Evolutionary conservation across 2,113 vertebrate species (phyloP), one percentile per base, ranked within the genome.

Genomic region (Acinonyx jubatus): DNA sequence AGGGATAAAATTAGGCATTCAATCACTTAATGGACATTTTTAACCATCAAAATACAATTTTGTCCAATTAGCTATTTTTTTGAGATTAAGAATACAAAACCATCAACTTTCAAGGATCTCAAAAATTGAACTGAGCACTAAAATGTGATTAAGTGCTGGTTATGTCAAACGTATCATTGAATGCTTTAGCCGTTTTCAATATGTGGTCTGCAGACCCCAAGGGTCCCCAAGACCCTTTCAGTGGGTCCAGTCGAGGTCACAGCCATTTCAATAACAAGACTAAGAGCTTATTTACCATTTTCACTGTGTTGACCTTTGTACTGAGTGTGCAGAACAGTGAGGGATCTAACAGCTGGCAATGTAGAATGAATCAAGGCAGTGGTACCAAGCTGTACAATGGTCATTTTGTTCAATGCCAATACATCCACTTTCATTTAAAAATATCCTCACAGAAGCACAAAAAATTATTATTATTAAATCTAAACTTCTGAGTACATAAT

Each of bases 71-170:
- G 23, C 0, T 50, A 76, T 33, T 27, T 71, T 65, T 63, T 85
- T 81, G 55, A 91, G 3, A 71, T 65, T 57, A 97, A 90, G 21
- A 90, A 82, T 25, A 29, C 4, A 61, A 55, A 63, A 21, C 73
- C 10, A 41, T 55, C 90, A 9, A 78, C 68, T 89, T 88, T 73
- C 38, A 79, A 55, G 21, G 19, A 19, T 2, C 38, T 50, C 9
- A 2, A 38, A 74, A 97, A 12, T 25, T 50, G 25, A 81, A 52
- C 5, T 27, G 31, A 80, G 41, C 61, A 66, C 38, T 66, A 25
- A 95, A 89, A 38, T 85, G 33, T 71, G 29, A 29, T 23, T 27
- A 14, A 25, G 10, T 74, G 2, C 57, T 63, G 36, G 23, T 68
- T 79, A 74, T 13, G 11, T n/a, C 45, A 36, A 90, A 65, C 3